phyloP scores from a whole-genome alignment of 2,113 vertebrate species.

The Maccullochella peelii region DNA sequence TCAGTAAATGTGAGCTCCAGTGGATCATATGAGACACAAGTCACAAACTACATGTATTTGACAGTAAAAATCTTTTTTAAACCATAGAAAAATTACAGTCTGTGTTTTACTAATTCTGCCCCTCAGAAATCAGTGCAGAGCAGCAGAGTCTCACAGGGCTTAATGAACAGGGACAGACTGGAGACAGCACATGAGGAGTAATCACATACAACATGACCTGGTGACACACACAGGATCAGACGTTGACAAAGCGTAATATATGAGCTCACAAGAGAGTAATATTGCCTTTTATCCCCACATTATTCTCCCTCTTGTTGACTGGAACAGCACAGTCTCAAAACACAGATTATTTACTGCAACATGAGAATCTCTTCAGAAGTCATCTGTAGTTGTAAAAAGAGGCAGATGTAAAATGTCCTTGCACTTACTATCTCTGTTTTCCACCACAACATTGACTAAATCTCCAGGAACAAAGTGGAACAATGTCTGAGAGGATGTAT shows the following conservation, averaged over 20 bases:
- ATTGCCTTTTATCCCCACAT: constrained; percentile 27
- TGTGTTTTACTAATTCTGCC: not conserved
- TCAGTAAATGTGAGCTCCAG: constrained; percentile 8
- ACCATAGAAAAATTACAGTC: not conserved
- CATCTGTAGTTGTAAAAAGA: not conserved
- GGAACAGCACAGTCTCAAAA: not conserved
- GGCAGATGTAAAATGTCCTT: not conserved
- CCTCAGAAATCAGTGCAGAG: not conserved
- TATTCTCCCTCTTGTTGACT: constrained; percentile 14
- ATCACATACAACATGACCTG: constrained; percentile 24
- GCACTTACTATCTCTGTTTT: not conserved
- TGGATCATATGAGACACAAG: constrained; percentile 14
- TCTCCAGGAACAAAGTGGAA: not conserved
- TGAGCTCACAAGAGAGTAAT: constrained; percentile 21
- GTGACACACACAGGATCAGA: not conserved
- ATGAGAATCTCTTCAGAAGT: constrained; percentile 33
- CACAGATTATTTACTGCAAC: constrained; percentile 38
- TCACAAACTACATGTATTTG: not conserved
- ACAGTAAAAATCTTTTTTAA: constrained; percentile 9
- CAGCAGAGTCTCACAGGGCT: not conserved
- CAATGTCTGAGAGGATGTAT: not conserved
- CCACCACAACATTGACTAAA: not conserved
- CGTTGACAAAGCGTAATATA: constrained; percentile 3
- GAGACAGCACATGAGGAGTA: constrained; percentile 12
- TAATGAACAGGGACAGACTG: constrained; percentile 7